phyloP scores from a whole-genome alignment of 1,140 invertebrate genomes.

The Scaptomyza graminum region DNA sequence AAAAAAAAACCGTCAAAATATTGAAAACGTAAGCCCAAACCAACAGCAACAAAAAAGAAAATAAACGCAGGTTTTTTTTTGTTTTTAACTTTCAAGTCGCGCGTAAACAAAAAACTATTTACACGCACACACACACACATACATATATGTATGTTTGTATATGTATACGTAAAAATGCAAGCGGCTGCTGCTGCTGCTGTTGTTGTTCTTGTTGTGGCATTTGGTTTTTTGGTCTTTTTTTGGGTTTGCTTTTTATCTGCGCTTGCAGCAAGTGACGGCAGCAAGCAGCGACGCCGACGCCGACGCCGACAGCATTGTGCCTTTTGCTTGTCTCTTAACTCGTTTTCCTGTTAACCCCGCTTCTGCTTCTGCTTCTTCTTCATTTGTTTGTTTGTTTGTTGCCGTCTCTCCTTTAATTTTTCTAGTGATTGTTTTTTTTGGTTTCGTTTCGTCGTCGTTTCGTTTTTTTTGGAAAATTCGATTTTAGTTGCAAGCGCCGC shows the following conservation, averaged over 20 bases:
- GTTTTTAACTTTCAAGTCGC: constrained; percentile 16
- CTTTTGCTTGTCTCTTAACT: constrained; percentile 42
- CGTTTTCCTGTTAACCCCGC: constrained; percentile 46
- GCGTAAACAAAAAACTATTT: constrained; percentile 39
- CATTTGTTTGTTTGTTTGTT: constrained; percentile 26
- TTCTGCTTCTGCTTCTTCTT: constrained; percentile 35
- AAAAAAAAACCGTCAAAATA: constrained; percentile 51
- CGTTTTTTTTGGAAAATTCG: constrained; percentile 37
- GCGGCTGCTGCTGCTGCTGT: constrained; percentile 8
- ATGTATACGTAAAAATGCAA: constrained; percentile 17
- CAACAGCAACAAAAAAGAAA: constrained; percentile 23
- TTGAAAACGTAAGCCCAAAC: constrained; percentile 49
- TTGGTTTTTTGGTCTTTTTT: constrained; percentile 29
- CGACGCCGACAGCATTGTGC: constrained; percentile 28
- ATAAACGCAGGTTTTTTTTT: too few species aligned
- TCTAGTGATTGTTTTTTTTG: constrained; percentile 8
- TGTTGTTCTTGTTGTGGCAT: constrained; percentile 28
- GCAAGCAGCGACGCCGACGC: constrained; percentile 3
- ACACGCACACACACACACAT: too few species aligned
- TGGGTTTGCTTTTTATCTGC: constrained; percentile 33
- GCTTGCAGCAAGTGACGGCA: constrained; percentile 43
- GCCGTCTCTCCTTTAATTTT: constrained; percentile 10
- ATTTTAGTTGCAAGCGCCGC: constrained; percentile 37
- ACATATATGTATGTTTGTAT: background rate
- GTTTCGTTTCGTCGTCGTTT: constrained; percentile 9